Evolutionary conservation across 2,888 invertebrate genomes (phyloP).

Genomic region (Fissipunctia ypsillon): DNA sequence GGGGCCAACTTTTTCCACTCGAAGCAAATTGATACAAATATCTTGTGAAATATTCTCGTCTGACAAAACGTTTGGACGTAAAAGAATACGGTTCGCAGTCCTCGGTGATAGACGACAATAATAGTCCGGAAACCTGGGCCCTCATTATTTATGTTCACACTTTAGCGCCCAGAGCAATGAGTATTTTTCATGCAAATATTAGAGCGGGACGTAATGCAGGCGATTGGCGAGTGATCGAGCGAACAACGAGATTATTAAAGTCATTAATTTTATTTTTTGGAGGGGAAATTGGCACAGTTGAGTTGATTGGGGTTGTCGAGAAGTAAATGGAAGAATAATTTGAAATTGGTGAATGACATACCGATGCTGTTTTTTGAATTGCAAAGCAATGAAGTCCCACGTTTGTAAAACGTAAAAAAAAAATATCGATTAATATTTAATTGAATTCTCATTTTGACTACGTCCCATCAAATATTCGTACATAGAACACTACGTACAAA

Average conservation of each 20-base stretch:
- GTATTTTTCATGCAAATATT: conserved; percentile 85
- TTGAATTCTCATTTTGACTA: background rate
- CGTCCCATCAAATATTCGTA: background rate
- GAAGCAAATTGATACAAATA: conserved; percentile 69
- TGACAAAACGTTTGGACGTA: conserved; percentile 68
- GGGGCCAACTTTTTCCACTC: conserved; percentile 54
- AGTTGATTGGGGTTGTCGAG: conserved; percentile 28
- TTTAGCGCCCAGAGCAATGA: conserved; percentile 76
- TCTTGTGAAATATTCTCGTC: conserved; percentile 62
- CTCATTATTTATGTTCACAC: conserved; percentile 85
- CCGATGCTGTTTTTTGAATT: background rate
- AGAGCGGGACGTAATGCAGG: conserved; percentile 68
- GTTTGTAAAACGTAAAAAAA: background rate
- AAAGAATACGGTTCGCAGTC: conserved; percentile 71
- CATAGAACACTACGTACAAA: background rate
- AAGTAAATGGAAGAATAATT: conserved; percentile 3
- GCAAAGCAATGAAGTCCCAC: no score
- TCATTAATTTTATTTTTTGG: conserved; percentile 42
- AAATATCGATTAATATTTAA: background rate
- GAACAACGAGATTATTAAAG: conserved; percentile 57
- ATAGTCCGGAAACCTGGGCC: conserved; percentile 77
- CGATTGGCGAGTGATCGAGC: conserved; percentile 61
- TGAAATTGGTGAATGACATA: background rate
- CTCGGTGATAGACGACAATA: conserved; percentile 82
- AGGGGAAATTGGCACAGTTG: conserved; percentile 2